Conservation (phyloP, 2,113 vertebrate genomes). For the Vidua macroura region DNA sequence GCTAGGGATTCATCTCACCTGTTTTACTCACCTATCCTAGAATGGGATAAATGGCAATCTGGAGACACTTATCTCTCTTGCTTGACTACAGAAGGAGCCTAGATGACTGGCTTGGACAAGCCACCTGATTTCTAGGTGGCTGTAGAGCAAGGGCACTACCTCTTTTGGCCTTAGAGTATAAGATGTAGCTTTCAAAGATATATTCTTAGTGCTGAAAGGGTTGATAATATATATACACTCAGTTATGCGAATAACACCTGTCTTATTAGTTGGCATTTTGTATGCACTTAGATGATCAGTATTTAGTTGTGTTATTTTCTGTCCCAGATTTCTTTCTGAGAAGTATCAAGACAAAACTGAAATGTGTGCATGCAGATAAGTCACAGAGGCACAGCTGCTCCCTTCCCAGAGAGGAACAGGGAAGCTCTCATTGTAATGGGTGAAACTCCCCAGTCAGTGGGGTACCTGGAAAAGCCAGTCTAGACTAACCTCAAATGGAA, state of each 20-base stretch:
- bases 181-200: background rate
- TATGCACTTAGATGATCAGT: background rate
- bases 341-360: background rate
- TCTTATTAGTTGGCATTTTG: background rate
- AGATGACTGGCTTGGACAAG: background rate
- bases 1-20: constrained; percentile 39
- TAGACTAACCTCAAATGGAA: background rate
- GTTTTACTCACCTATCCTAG: constrained; percentile 49
- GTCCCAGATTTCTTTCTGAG: background rate
- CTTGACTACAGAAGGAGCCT: constrained; percentile 40
- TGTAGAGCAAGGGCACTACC: background rate
- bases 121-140: background rate
- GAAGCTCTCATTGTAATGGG: background rate
- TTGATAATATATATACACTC: background rate
- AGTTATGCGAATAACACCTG: background rate
- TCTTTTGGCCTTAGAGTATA: background rate
- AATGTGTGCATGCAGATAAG: background rate
- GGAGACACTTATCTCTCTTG: constrained; percentile 44
- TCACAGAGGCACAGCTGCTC: background rate
- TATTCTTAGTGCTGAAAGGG: background rate
- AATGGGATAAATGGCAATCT: constrained; percentile 26
- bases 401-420: background rate
- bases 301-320: background rate
- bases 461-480: background rate
- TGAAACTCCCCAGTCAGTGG: background rate